These are phyloP conservation scores for Rana temporaria DNA, from an alignment of 2,113 vertebrate species.

Conservation along the genomic window DNA sequence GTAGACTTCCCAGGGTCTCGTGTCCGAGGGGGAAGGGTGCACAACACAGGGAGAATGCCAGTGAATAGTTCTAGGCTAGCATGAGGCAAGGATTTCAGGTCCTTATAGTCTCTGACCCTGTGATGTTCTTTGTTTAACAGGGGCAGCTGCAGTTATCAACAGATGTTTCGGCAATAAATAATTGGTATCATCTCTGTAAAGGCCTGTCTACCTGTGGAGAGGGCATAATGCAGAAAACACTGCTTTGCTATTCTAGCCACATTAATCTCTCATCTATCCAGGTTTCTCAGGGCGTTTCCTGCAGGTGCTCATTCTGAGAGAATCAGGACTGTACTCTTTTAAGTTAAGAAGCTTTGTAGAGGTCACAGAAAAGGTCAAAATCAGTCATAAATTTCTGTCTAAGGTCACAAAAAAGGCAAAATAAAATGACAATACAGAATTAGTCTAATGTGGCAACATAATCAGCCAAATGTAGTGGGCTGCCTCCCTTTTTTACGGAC, in stretches of 20 bases:
- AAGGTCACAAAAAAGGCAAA: constrained; percentile 74
- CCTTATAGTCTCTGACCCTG: constrained; percentile 73
- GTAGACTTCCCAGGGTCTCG: constrained; percentile 70
- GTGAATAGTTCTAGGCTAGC: constrained; percentile 76
- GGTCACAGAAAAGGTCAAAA: constrained; percentile 72
- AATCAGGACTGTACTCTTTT: constrained; percentile 67
- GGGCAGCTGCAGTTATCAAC: constrained; percentile 84
- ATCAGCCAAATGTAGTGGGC: constrained; percentile 35
- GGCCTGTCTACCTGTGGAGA: constrained; percentile 79
- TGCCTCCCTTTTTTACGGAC: constrained; percentile 38
- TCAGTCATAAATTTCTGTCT: constrained; percentile 79
- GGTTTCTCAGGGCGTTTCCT: constrained; percentile 73
- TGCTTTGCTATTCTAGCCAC: constrained; percentile 72
- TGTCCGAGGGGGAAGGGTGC: constrained; percentile 61
- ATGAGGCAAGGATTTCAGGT: constrained; percentile 72
- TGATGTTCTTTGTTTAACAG: constrained; percentile 74
- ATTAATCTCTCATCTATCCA: constrained; percentile 81
- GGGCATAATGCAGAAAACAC: constrained; percentile 73
- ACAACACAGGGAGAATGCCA: constrained; percentile 52
- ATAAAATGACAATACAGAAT: constrained; percentile 56
- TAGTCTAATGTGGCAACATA: constrained; percentile 49
- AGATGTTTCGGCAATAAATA: constrained; percentile 86
- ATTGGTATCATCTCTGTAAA: constrained; percentile 81
- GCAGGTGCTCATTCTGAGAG: constrained; percentile 77
- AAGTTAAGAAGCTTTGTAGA: constrained; percentile 62